A percentile compares a stretch with the other conserved stretches of the same genome.
Evolutionary conservation across 2,888 invertebrate genomes (phyloP).

Genomic region (Beris chalybata): DNA sequence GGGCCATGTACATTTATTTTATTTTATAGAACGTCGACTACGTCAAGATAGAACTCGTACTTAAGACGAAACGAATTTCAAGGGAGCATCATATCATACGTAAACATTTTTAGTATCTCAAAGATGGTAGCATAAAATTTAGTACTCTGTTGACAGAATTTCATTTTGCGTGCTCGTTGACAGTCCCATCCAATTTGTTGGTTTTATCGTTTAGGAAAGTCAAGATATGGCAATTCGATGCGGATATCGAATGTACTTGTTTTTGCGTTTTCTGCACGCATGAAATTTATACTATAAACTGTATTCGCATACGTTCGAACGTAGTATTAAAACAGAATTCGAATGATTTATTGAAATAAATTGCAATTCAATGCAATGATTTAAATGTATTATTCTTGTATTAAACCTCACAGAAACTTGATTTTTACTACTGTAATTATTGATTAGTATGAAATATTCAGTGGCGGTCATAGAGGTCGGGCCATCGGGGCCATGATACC

Average conservation of each 20-base stretch:
- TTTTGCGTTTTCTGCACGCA: not conserved
- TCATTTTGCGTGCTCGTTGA: constrained; percentile 16
- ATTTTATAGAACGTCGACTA: not conserved
- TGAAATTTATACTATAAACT: too few relatives aligned
- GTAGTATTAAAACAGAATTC: too few relatives aligned
- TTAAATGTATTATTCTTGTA: too few relatives aligned
- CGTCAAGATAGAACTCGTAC: constrained; percentile 6
- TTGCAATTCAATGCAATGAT: too few relatives aligned
- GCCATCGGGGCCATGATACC: too few relatives aligned
- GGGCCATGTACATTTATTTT: not conserved
- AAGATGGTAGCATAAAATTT: constrained; percentile 21
- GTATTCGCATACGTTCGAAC: too few relatives aligned
- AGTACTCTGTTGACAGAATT: constrained; percentile 30
- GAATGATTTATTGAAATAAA: too few relatives aligned
- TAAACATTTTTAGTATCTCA: constrained; percentile 23
- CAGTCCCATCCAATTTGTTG: constrained; percentile 13
- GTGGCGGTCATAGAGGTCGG: too few relatives aligned
- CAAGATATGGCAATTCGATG: constrained; percentile 22
- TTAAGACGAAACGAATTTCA: constrained; percentile 5
- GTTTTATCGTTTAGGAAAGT: constrained; percentile 7
- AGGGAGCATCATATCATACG: constrained; percentile 5
- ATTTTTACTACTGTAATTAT: too few relatives aligned
- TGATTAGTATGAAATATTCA: too few relatives aligned
- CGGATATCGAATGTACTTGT: constrained; percentile 2
- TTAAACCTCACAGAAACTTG: too few relatives aligned